Evolutionary conservation across 1,140 invertebrate genomes (phyloP).

Genomic region (Macrobrachium rosenbergii): DNA sequence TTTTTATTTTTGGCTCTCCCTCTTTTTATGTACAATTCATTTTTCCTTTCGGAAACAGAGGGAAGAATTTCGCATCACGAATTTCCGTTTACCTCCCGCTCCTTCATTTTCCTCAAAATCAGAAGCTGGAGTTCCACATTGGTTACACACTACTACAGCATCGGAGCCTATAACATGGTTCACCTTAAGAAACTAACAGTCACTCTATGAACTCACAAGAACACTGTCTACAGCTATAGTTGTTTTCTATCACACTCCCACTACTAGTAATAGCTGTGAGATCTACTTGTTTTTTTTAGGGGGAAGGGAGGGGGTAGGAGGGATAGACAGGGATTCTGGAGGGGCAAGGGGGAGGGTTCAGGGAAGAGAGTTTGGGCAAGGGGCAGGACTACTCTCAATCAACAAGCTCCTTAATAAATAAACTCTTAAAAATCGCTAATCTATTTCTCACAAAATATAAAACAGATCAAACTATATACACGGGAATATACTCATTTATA

Average conservation of each 20-base stretch:
- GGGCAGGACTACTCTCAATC: slow-evolving; percentile 1
- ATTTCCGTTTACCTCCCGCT: too few relatives aligned
- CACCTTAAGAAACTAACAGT: slow-evolving; percentile 5
- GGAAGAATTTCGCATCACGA: too few relatives aligned
- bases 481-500: slow-evolving; percentile 20
- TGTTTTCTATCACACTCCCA: neutral
- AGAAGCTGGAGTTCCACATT: neutral
- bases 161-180: slow-evolving; percentile 7
- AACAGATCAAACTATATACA: slow-evolving; percentile 28
- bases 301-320: too few relatives aligned
- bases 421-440: slow-evolving; percentile 24
- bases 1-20: too few relatives aligned
- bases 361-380: too few relatives aligned
- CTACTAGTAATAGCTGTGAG: too few relatives aligned
- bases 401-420: slow-evolving; percentile 23
- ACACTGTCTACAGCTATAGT: slow-evolving; percentile 5
- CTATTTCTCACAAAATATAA: slow-evolving; percentile 22
- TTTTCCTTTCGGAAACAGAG: too few relatives aligned
- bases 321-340: too few relatives aligned
- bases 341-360: too few relatives aligned
- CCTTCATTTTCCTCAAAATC: neutral
- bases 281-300: too few relatives aligned
- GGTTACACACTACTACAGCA: slow-evolving; percentile 11
- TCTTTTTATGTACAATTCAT: too few relatives aligned
- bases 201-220: slow-evolving; percentile 8